Evolutionary conservation across 2,888 invertebrate species (phyloP), one percentile per base, ranked within the genome.

Genomic region (Hypsopygia costalis): DNA sequence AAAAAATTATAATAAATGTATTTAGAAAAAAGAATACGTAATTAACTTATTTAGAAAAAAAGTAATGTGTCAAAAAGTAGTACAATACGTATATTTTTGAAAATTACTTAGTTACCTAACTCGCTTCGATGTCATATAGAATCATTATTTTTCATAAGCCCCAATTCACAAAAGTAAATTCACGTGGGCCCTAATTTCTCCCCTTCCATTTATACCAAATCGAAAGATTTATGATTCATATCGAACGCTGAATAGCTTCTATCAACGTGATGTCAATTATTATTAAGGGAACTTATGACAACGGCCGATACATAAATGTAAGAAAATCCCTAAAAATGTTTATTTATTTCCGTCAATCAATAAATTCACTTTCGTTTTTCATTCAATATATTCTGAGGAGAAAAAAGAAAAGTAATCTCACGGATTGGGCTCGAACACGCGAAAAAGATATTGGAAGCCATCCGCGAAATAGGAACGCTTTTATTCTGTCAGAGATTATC

Each of bases 381-480:
- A 69, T 75, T 73, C 65, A 70, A 69, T 69, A 73, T 61, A 63
- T 65, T 63, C 52, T 55, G 49, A 54, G 60, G 57, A 61, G 69
- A 65, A 68, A 65, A 47, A 65, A 66, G 63, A 66, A 73, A 78
- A 66, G 74, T 73, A 74, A 80, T 77, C 71, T 74, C 55, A 52
- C 46, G 69, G 70, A 78, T 75, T 73, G 72, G 60, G 63, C 52
- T 62, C 57, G 64, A 72, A 75, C 78, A 78, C 74, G 78, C 76
- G 72, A 78, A 63, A 69, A 68, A 73, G 65, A 76, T 75, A 79
- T 79, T 75, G 75, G 64, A 68, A 72, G 61, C 69, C 69, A 70
- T 69, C 69, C 63, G 62, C 56, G 55, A 67, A 71, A 69, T 70
- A 69, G 60, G 61, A 69, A 69, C 64, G 59, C 61, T 64, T 69